phyloP scores from a whole-genome alignment of 1,140 invertebrate genomes.

The Macrosteles quadrilineatus region DNA sequence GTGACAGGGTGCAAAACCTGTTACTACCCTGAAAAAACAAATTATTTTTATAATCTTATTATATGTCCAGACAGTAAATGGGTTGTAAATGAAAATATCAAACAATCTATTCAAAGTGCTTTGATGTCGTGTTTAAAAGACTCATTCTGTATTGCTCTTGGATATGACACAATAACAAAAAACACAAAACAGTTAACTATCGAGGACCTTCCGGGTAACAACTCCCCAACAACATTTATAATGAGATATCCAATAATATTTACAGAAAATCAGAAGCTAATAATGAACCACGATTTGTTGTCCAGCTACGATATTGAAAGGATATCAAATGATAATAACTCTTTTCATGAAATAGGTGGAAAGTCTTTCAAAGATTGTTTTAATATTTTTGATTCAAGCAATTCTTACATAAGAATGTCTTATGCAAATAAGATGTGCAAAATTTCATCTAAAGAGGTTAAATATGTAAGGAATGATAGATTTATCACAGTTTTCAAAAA shows the following conservation, averaged over 20 bases:
- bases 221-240: not conserved
- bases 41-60: not conserved
- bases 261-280: not conserved
- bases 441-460: not conserved
- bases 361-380: constrained; percentile 1
- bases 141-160: not conserved
- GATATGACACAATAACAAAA: not conserved
- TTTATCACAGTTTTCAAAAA: constrained; percentile 28
- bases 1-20: not conserved
- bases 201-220: not conserved
- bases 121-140: not conserved
- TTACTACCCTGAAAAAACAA: constrained; percentile 10
- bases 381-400: not conserved
- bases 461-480: not conserved
- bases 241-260: not conserved
- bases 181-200: not conserved
- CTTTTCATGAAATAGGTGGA: not conserved
- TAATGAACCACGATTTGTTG: constrained; percentile 1
- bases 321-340: not conserved
- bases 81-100: not conserved
- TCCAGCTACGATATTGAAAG: not conserved
- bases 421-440: not conserved
- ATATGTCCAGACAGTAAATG: constrained; percentile 3
- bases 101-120: not conserved
- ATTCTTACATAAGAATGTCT: not conserved